Conservation (phyloP, 1,140 invertebrate species). For the Camponotus pennsylvanicus region DNA sequence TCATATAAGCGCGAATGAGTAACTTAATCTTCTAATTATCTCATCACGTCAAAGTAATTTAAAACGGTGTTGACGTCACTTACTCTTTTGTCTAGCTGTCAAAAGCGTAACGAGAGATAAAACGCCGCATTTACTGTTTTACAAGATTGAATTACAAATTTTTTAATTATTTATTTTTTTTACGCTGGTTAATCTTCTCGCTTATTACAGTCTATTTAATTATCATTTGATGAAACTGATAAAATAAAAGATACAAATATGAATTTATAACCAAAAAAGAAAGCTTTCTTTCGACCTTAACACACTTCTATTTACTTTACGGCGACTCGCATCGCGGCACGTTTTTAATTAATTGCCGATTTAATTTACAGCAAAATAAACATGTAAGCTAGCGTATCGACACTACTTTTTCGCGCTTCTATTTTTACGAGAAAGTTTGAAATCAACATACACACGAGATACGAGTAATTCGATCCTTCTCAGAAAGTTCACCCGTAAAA, state of each 20-base stretch:
- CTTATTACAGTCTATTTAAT: constrained; percentile 1
- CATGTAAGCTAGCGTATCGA: neutral
- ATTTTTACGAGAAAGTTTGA: constrained; percentile 3
- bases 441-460: neutral
- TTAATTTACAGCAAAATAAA: constrained; percentile 41
- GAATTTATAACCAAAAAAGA: constrained; percentile 11
- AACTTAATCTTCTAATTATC: constrained; percentile 62
- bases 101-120: neutral
- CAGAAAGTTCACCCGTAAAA: constrained; percentile 11
- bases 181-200: neutral
- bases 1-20: constrained; percentile 31
- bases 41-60: constrained; percentile 36
- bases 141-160: constrained; percentile 16
- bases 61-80: constrained; percentile 35
- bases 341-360: constrained; percentile 48
- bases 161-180: neutral
- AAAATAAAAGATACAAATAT: neutral
- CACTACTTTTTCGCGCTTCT: neutral
- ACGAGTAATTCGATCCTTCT: constrained; percentile 17
- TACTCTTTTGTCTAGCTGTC: neutral
- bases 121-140: neutral
- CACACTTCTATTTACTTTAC: constrained; percentile 18
- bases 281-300: constrained; percentile 29
- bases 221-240: neutral
- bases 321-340: constrained; percentile 1